Base-by-base conservation (phyloP, 2,797 vertebrate genomes). In the Phalanger gymnotis region DNA sequence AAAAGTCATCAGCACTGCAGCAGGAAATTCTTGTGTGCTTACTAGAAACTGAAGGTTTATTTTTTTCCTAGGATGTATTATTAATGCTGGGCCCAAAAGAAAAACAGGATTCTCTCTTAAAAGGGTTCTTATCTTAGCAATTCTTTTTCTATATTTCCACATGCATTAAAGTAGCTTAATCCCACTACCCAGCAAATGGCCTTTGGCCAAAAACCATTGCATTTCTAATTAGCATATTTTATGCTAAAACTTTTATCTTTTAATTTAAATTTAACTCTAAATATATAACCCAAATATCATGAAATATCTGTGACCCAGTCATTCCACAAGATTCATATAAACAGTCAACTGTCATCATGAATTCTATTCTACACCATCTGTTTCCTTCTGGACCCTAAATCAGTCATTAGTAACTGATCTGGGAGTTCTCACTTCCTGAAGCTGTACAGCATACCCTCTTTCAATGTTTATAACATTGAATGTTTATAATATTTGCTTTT, bases 311-410 rank as follows among this genome's bases (percentile, higher is more conserved):
- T 87, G 73, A 87, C 34, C 73, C 40, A 87, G 25, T 11, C 73
- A 87, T 87, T 87, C 73, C 73, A 87, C 73, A 51, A 96, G 94
- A 96, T 91, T 97, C 57, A 94, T 54, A 95, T 51, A 93, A 96
- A 96, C 93, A 97, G 95, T 94, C 95, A 95, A 95, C 90, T 1
- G 14, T 96, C 57, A 73, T 54, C 53, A 12, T 34, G 31, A 52
- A 51, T 22, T 55, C 96, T 97, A 61, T 91, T 94, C 92, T 89
- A 93, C 27, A 66, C 95, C 96, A 97, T 98, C 96, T 98, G 94
- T 57, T 95, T 54, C 94, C 90, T 93, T 53, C 58, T 56, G 14
- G 94, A 94, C 94, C 66, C 96, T 4, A 95, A 47, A 97, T 90
- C 81, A 96, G 92, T 47, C 93, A 95, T 93, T 53, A 97, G 66